phyloP scores from a whole-genome alignment of 2,888 invertebrate species.

The Philereme vetulata region DNA sequence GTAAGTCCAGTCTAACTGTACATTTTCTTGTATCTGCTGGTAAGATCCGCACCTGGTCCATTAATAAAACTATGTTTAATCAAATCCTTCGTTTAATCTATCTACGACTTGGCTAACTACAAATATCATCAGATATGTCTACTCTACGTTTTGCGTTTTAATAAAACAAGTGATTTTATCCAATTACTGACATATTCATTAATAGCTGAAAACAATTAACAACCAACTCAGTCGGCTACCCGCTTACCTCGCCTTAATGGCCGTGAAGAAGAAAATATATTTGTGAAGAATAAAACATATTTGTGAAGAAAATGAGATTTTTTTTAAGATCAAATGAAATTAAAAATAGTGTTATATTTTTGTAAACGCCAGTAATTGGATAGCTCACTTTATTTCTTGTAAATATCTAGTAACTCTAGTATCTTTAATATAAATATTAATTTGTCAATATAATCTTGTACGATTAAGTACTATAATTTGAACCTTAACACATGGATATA shows the following conservation, averaged over 20 bases:
- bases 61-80: slow-evolving; percentile 29
- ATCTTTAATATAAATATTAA: slow-evolving; percentile 27
- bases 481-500: slow-evolving; percentile 18
- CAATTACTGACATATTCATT: slow-evolving; percentile 15
- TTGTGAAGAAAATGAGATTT: neutral
- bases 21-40: neutral
- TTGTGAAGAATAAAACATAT: neutral
- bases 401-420: slow-evolving; percentile 18
- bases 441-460: slow-evolving; percentile 26
- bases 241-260: too few relatives aligned
- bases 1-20: neutral
- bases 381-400: slow-evolving; percentile 8
- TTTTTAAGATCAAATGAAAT: neutral
- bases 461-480: slow-evolving; percentile 25
- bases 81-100: slow-evolving; percentile 37
- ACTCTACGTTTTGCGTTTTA: slow-evolving; percentile 11
- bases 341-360: neutral
- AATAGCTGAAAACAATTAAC: neutral
- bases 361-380: slow-evolving; percentile 18
- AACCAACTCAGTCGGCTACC: too few relatives aligned
- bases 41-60: slow-evolving; percentile 20
- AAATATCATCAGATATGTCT: slow-evolving; percentile 25
- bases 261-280: neutral
- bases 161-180: neutral
- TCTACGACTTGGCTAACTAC: slow-evolving; percentile 36